These are phyloP conservation scores for Amblyornis subalaris DNA, from an alignment of 2,113 vertebrate genomes.

Conservation along the genomic window DNA sequence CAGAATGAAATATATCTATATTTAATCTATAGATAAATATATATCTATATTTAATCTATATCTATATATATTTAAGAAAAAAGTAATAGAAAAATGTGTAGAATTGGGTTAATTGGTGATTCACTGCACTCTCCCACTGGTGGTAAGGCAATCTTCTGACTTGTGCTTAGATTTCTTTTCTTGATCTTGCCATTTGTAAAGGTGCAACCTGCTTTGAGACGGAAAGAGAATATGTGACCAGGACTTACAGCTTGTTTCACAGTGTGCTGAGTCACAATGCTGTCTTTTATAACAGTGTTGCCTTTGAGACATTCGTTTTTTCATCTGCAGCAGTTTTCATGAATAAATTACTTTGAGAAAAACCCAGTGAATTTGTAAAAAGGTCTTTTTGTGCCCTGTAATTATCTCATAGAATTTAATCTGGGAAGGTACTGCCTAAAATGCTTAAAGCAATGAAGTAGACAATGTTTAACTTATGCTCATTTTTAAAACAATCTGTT, in stretches of 20 bases:
- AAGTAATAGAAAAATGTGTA: neutral
- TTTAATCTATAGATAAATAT: too few relatives aligned
- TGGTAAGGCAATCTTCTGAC: neutral
- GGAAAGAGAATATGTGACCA: neutral
- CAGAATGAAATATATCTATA: neutral
- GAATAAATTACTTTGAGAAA: constrained; percentile 25
- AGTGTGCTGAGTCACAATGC: constrained; percentile 34
- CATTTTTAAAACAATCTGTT: constrained; percentile 35
- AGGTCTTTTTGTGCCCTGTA: constrained; percentile 38
- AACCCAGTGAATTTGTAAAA: constrained; percentile 7
- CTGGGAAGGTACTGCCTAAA: neutral
- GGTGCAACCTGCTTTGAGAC: neutral
- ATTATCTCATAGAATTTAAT: constrained; percentile 54
- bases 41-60: too few relatives aligned
- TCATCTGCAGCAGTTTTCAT: constrained; percentile 28
- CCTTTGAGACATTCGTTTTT: neutral
- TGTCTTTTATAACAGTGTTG: neutral
- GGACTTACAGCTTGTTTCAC: neutral
- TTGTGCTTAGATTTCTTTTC: neutral
- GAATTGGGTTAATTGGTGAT: neutral
- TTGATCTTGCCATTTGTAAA: neutral
- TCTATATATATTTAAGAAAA: neutral
- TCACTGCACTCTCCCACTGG: neutral
- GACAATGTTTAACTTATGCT: constrained; percentile 31
- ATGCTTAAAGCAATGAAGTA: constrained; percentile 24